Percentiles rank a stretch among this genome's conserved stretches.
Evolutionary conservation across 2,797 vertebrate species (phyloP).

Genomic region (Girardinus metallicus): DNA sequence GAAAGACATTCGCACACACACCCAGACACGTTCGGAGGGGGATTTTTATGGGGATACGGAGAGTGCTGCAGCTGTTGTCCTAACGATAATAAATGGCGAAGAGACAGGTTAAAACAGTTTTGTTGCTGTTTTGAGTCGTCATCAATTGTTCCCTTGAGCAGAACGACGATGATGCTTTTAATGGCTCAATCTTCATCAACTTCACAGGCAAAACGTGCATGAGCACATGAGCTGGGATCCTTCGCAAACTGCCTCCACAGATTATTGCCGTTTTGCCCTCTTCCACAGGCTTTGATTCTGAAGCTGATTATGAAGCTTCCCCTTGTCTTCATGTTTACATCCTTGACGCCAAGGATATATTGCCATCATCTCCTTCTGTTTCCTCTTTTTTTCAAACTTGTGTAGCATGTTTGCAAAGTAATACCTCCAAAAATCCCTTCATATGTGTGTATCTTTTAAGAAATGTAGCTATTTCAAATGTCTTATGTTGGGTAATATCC

Average conservation of each 20-base stretch:
- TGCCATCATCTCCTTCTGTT: slow-evolving; percentile 19
- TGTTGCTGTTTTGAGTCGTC: slow-evolving; percentile 54
- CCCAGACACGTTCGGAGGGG: slow-evolving; percentile 43
- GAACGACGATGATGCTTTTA: slow-evolving; percentile 69
- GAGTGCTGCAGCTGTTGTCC: slow-evolving; percentile 63
- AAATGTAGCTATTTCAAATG: neutral
- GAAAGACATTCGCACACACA: slow-evolving; percentile 21
- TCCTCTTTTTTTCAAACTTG: slow-evolving; percentile 42
- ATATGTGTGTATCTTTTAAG: neutral
- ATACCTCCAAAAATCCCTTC: neutral
- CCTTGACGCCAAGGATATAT: neutral
- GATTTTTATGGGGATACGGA: slow-evolving; percentile 46
- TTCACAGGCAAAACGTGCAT: slow-evolving; percentile 48
- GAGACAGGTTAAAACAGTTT: slow-evolving; percentile 61
- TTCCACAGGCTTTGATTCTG: slow-evolving; percentile 17
- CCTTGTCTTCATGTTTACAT: neutral
- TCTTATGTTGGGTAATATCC: neutral
- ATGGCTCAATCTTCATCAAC: slow-evolving; percentile 76
- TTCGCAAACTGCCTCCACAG: slow-evolving; percentile 6
- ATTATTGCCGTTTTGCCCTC: slow-evolving; percentile 16
- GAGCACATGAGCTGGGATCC: slow-evolving; percentile 2
- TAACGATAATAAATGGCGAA: slow-evolving; percentile 66
- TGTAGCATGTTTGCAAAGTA: slow-evolving; percentile 1
- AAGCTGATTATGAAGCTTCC: neutral
- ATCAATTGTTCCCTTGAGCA: slow-evolving; percentile 68